Evolutionary conservation across 2,888 invertebrate species (phyloP), one percentile per base, ranked within the genome.

Genomic region (Macrosoma leucophasiata): DNA sequence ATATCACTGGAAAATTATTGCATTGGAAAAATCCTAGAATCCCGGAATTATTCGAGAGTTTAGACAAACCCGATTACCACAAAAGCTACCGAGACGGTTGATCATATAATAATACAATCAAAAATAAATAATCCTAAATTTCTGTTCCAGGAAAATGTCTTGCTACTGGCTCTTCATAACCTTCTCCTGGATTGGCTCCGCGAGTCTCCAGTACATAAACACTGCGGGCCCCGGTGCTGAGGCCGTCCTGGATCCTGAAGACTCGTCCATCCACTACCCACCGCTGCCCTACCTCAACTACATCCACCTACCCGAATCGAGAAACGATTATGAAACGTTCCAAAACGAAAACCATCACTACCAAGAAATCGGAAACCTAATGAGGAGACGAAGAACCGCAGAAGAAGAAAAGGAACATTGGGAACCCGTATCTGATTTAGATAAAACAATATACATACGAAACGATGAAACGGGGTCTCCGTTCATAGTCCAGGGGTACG

Each of bases 131-230:
- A n/a, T n/a, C n/a, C n/a, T n/a, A n/a, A n/a, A n/a, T n/a, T n/a
- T n/a, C 39, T n/a, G 40, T 74, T 71, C 10, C 78, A 79, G 81
- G 67, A 74, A 21, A 46, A 84, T 84, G 82, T 58, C 65, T 29
- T 62, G 62, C 51, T 73, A 68, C 37, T 75, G 73, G 76, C 62
- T 82, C 18, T 58, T 82, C 43, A 58, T 81, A 46, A 58, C 65
- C 2, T 52, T 74, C 44, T 65, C 74, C 1, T 81, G 78, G 66
- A 47, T 81, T 35, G 73, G 81, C 35, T 47, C 62, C 8, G 82
- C 56, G 35, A 70, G 74, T 29, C 72, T 72, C 3, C 82, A 82
- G 51, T 74, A 72, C 60, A 71, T 82, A 48, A 68, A 62, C 57
- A 63, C 60, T 3, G 67, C 57, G 0, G 67, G 55, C 0, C 50